Conservation (phyloP, 2,888 invertebrate species). For the Venusia cambrica region DNA sequence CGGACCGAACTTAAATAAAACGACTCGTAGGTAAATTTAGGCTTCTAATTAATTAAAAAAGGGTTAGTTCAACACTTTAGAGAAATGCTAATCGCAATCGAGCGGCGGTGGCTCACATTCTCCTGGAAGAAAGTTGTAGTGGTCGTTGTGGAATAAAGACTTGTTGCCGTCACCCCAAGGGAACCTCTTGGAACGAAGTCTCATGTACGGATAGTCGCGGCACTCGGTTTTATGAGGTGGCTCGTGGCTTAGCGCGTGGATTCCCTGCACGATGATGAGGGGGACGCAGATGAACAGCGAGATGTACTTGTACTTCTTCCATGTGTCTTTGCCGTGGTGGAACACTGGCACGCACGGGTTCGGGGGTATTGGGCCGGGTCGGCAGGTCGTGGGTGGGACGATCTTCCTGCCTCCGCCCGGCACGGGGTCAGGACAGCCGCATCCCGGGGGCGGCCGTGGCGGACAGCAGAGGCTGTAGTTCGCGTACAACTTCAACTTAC, state of each 20-base stretch:
- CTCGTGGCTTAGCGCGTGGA: constrained; percentile 38
- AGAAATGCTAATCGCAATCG: constrained; percentile 61
- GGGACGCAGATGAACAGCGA: constrained; percentile 54
- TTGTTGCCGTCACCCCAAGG: constrained; percentile 95
- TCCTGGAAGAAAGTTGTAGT: constrained; percentile 78
- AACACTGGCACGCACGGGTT: constrained; percentile 54
- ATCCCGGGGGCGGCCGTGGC: constrained; percentile 43
- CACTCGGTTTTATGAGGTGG: constrained; percentile 45
- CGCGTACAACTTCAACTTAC: no score
- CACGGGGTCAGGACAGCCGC: constrained; percentile 39
- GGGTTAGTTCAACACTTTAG: no score
- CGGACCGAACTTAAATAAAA: no score
- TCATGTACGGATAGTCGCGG: constrained; percentile 87
- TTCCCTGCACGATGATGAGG: constrained; percentile 47
- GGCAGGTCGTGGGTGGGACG: constrained; percentile 46
- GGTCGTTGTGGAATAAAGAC: constrained; percentile 91
- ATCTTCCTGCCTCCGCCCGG: constrained; percentile 45
- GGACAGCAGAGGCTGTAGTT: constrained; percentile 50
- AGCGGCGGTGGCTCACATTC: constrained; percentile 56
- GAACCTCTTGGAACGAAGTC: constrained; percentile 88
- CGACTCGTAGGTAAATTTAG: no score
- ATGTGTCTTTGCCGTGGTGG: constrained; percentile 48
- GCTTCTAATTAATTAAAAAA: no score
- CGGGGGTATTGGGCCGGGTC: constrained; percentile 43
- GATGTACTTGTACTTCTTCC: constrained; percentile 54